These are phyloP conservation scores for Dissostichus mawsoni DNA, from an alignment of 2,113 vertebrate genomes.

Conservation along the genomic window DNA sequence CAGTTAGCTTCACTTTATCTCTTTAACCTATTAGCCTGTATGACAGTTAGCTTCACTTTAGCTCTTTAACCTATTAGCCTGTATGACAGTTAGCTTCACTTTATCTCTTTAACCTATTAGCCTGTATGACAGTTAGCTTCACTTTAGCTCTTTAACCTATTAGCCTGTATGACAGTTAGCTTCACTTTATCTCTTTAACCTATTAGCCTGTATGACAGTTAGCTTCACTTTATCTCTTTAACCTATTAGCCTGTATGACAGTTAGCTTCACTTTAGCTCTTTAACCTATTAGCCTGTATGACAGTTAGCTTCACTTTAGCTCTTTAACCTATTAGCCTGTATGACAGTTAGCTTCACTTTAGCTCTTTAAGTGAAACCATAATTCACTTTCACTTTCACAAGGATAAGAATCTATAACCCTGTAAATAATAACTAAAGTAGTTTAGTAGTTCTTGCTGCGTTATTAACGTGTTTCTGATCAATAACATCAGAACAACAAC, in stretches of 20 bases:
- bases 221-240: neutral
- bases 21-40: neutral
- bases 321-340: neutral
- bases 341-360: neutral
- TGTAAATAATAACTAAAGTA: neutral
- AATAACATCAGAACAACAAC: neutral
- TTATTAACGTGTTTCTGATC: neutral
- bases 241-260: neutral
- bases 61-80: neutral
- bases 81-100: neutral
- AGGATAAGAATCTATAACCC: neutral
- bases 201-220: neutral
- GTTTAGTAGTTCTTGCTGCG: neutral
- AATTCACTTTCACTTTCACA: neutral
- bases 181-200: neutral
- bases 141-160: accelerated
- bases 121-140: neutral
- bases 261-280: neutral
- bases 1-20: neutral
- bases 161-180: neutral
- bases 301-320: neutral
- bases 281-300: neutral
- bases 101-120: neutral
- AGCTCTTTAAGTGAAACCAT: neutral
- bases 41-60: neutral